A percentile compares a stretch with the other conserved stretches of the same genome.
Conservation (phyloP, 2,113 vertebrate genomes). For the Nannobrachium achirus region DNA sequence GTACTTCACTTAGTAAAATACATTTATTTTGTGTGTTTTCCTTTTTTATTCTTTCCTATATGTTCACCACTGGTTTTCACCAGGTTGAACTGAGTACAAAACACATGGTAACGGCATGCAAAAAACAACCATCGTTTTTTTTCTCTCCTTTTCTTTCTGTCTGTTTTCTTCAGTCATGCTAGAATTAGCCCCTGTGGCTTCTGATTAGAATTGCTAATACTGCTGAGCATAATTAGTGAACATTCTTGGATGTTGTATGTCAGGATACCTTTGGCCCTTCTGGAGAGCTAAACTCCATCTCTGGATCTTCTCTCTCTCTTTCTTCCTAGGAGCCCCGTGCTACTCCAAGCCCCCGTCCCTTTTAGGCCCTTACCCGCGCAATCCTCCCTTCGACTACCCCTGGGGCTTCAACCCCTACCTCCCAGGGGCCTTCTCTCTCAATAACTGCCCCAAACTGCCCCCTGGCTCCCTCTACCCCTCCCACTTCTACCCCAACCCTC, state of each 20-base stretch:
- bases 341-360: slow-evolving; percentile 89
- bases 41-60: slow-evolving; percentile 24
- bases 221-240: slow-evolving; percentile 67
- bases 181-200: slow-evolving; percentile 70
- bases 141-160: slow-evolving; percentile 3
- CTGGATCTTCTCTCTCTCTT: slow-evolving; percentile 50
- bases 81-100: slow-evolving; percentile 34
- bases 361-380: slow-evolving; percentile 86
- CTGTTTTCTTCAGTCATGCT: slow-evolving; percentile 29
- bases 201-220: slow-evolving; percentile 74
- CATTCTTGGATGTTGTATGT: slow-evolving; percentile 73
- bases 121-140: slow-evolving; percentile 66
- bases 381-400: slow-evolving; percentile 87
- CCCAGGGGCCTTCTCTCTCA: slow-evolving; percentile 87
- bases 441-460: slow-evolving; percentile 87
- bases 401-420: slow-evolving; percentile 93
- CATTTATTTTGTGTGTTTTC: slow-evolving; percentile 8
- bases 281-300: slow-evolving; percentile 58
- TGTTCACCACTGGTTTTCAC: slow-evolving; percentile 48
- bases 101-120: slow-evolving; percentile 64
- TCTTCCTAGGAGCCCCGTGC: slow-evolving; percentile 79
- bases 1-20: neutral
- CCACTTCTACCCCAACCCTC: slow-evolving; percentile 88
- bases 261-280: slow-evolving; percentile 69
- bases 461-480: slow-evolving; percentile 89